A percentile compares a stretch with the other conserved stretches of the same genome.
These are phyloP conservation scores for Gymnocephalus cernua DNA, from an alignment of 2,113 vertebrate species.

Conservation along the genomic window DNA sequence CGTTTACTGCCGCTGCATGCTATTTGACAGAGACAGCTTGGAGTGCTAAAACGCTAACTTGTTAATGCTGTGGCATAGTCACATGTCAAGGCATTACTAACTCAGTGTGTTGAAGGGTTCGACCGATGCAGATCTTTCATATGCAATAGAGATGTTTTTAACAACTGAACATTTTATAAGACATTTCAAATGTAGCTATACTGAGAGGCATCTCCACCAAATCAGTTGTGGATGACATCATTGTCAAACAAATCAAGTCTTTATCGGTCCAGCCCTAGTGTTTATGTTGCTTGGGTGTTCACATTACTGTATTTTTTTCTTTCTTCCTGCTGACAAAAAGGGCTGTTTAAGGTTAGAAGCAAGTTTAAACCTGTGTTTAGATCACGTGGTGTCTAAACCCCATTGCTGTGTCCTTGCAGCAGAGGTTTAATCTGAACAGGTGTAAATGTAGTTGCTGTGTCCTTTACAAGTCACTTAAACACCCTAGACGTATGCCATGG, in stretches of 20 bases:
- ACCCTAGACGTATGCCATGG: too few relatives aligned
- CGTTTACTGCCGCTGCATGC: constrained; percentile 22
- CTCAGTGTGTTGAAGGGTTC: neutral
- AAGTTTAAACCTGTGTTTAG: neutral
- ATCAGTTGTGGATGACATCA: neutral
- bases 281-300: neutral
- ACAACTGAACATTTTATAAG: neutral
- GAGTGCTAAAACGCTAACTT: neutral
- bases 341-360: neutral
- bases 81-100: constrained; percentile 2
- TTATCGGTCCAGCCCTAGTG: neutral
- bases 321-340: neutral
- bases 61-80: neutral
- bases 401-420: neutral
- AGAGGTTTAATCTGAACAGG: neutral
- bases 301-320: neutral
- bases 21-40: neutral
- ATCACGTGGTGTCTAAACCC: neutral
- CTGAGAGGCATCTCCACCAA: neutral
- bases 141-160: neutral
- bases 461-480: too few relatives aligned
- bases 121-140: neutral
- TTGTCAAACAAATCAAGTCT: neutral
- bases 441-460: too few relatives aligned
- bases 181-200: neutral